Conservation (phyloP, 2,113 vertebrate genomes). For the Barbus barbus region DNA sequence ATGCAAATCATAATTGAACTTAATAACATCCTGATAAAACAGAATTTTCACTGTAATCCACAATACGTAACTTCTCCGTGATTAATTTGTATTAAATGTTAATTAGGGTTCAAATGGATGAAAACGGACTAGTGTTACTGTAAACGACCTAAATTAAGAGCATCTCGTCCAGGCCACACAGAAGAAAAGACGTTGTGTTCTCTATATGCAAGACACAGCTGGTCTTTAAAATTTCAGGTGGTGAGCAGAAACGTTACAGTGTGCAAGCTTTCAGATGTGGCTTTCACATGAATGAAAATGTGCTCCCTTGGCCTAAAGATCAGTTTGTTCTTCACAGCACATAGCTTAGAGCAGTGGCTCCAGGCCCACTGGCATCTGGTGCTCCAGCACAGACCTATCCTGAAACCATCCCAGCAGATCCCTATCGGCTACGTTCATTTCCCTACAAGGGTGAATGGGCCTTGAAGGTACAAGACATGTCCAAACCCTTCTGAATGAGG, state of each 20-base stretch:
- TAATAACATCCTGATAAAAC: too few relatives aligned
- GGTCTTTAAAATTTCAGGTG: background rate
- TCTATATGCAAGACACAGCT: too few relatives aligned
- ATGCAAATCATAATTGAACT: background rate
- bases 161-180: constrained; percentile 51
- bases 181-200: background rate
- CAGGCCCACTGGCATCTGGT: constrained; percentile 44
- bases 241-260: background rate
- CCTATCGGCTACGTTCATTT: constrained; percentile 58
- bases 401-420: constrained; percentile 70
- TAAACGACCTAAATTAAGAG: constrained; percentile 31
- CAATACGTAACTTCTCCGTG: background rate
- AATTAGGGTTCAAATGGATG: too few relatives aligned
- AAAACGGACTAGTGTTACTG: background rate
- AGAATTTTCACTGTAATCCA: background rate
- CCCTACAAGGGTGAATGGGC: background rate
- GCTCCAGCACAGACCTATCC: constrained; percentile 3
- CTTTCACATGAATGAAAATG: constrained; percentile 42
- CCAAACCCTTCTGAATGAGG: background rate
- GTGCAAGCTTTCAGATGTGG: constrained; percentile 36
- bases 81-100: constrained; percentile 6
- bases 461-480: constrained; percentile 36
- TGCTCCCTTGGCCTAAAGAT: constrained; percentile 46
- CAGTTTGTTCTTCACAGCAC: constrained; percentile 41
- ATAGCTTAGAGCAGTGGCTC: constrained; percentile 34